A percentile compares a stretch with the other conserved stretches of the same genome.
Conservation (phyloP, 2,888 invertebrate genomes). For the Eudasyphora cyanicolor region DNA sequence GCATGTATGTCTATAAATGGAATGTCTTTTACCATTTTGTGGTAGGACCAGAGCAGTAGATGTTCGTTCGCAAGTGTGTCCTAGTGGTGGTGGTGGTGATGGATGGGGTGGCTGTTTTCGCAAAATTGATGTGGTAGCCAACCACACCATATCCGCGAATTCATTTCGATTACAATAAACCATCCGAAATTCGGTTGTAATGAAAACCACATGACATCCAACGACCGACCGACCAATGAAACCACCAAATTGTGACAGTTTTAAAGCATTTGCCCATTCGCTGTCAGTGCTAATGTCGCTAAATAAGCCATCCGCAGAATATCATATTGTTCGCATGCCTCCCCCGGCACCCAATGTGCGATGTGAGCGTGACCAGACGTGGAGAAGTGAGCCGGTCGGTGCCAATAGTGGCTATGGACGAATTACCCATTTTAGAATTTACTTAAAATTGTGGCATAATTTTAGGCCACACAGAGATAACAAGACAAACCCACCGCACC, state of each 20-base stretch:
- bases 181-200: conserved; percentile 32
- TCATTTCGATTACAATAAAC: conserved; percentile 38
- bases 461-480: conserved; percentile 4
- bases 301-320: conserved; percentile 26
- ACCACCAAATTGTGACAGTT: conserved; percentile 36
- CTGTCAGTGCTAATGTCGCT: conserved; percentile 28
- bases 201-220: conserved; percentile 35
- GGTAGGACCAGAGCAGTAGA: neutral
- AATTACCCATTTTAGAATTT: conserved; percentile 23
- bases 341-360: neutral
- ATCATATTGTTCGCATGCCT: neutral
- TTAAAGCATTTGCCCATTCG: conserved; percentile 32
- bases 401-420: conserved; percentile 9
- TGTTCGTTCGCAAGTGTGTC: neutral
- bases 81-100: too few relatives aligned
- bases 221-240: conserved; percentile 29
- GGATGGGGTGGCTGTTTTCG: neutral
- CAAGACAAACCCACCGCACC: neutral
- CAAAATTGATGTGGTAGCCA: conserved; percentile 24
- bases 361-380: neutral
- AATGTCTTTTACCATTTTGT: neutral
- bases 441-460: conserved; percentile 35
- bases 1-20: neutral
- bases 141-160: conserved; percentile 30
- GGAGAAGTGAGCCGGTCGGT: neutral